These are phyloP conservation scores for Setipinna tenuifilis DNA, from an alignment of 2,797 vertebrate genomes.

Conservation along the genomic window DNA sequence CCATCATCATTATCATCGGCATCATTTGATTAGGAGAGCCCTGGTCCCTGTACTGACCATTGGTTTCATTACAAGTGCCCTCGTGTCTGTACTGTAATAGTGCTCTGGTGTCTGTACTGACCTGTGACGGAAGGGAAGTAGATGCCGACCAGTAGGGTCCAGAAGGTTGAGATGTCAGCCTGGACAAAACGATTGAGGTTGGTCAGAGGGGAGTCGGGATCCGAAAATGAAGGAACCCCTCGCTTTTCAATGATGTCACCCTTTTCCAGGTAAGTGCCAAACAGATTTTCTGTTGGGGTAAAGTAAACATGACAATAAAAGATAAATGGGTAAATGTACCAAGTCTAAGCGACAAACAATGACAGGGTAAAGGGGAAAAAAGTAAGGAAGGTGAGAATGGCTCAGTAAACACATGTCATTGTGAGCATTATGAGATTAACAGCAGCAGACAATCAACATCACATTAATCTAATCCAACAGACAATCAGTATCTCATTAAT, in stretches of 20 bases:
- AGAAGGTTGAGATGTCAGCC: conserved; percentile 96
- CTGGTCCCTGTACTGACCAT: too few relatives aligned
- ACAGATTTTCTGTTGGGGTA: conserved; percentile 86
- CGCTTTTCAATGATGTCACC: conserved; percentile 86
- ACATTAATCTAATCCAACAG: neutral
- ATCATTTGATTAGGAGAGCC: neutral
- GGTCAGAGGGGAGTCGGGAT: conserved; percentile 68
- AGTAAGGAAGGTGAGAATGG: too few relatives aligned
- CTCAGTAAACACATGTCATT: neutral
- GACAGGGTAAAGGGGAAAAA: neutral
- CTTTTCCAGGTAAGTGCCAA: conserved; percentile 89
- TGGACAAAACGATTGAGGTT: conserved; percentile 89
- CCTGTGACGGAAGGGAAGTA: conserved; percentile 99
- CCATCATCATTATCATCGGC: neutral
- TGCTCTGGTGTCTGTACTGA: conserved; percentile 57
- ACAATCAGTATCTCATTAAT: neutral
- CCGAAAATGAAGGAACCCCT: conserved; percentile 71
- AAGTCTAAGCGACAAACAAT: neutral
- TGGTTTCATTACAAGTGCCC: too few relatives aligned
- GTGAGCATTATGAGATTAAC: neutral
- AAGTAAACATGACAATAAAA: neutral
- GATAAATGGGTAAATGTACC: neutral
- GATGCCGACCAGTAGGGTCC: conserved; percentile 96
- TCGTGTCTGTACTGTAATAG: too few relatives aligned
- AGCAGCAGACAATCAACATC: neutral